phyloP scores from a whole-genome alignment of 2,113 vertebrate species.

The Suncus etruscus region DNA sequence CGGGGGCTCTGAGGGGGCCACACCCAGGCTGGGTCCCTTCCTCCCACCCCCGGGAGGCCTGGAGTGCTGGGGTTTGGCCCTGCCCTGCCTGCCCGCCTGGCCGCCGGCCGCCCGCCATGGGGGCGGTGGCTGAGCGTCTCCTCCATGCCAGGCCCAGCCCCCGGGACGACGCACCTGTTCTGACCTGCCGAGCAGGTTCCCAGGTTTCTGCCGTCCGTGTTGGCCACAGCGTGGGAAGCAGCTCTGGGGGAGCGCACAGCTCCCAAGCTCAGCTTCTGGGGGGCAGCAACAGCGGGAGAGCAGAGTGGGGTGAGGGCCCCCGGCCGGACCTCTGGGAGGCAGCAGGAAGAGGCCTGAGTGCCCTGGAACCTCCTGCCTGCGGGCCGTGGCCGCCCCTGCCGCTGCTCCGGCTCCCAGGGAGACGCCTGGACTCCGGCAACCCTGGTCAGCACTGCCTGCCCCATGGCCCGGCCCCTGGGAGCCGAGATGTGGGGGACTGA shows the following conservation, averaged over 20 bases:
- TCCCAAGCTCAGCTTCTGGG: slow-evolving; percentile 52
- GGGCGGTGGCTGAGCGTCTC: slow-evolving; percentile 73
- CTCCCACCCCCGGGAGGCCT: slow-evolving; percentile 1
- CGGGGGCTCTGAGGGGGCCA: too few relatives aligned
- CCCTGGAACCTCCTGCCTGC: neutral
- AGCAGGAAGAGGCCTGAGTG: too few relatives aligned
- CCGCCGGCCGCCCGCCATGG: slow-evolving; percentile 77
- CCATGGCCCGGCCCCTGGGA: slow-evolving; percentile 78
- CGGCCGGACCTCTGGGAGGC: neutral
- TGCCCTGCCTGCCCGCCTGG: slow-evolving; percentile 69
- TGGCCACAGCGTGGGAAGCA: slow-evolving; percentile 82
- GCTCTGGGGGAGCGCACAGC: slow-evolving; percentile 74
- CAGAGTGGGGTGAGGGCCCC: slow-evolving; percentile 5
- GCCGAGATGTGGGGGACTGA: slow-evolving; percentile 73
- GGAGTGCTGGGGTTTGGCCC: slow-evolving; percentile 24
- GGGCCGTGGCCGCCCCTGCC: slow-evolving; percentile 25
- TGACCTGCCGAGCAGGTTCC: slow-evolving; percentile 85
- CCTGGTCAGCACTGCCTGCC: slow-evolving; percentile 45
- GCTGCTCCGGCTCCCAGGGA: slow-evolving; percentile 77
- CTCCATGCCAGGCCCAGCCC: slow-evolving; percentile 78
- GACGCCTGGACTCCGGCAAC: slow-evolving; percentile 62
- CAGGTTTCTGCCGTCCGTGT: slow-evolving; percentile 83
- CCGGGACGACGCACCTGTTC: slow-evolving; percentile 83
- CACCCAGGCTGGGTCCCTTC: neutral
- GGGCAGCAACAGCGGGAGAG: slow-evolving; percentile 58